Conservation (phyloP, 92 coral and sea anemone species). For the Isaurus tuberculatus region DNA sequence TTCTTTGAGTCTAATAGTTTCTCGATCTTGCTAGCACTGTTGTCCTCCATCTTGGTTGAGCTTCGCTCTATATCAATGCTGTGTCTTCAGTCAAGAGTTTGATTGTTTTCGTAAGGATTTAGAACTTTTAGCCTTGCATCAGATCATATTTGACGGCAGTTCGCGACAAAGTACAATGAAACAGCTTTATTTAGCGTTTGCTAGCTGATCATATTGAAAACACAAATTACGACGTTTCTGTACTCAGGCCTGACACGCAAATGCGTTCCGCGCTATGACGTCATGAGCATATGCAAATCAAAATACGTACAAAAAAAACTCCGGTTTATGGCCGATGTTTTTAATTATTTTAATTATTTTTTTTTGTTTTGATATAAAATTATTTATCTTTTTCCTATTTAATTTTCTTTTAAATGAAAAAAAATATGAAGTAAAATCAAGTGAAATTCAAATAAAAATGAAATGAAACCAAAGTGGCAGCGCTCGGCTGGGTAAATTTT, state of each 20-base stretch:
- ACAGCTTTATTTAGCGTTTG: not conserved
- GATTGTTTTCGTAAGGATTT: conserved; percentile 2
- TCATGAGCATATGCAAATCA: too few relatives aligned
- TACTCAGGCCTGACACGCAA: too few relatives aligned
- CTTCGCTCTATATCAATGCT: not conserved
- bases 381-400: too few relatives aligned
- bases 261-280: too few relatives aligned
- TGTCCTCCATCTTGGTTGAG: conserved; percentile 21
- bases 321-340: too few relatives aligned
- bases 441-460: not conserved
- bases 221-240: not conserved
- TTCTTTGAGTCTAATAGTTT: conserved; percentile 50
- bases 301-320: too few relatives aligned
- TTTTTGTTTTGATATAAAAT: too few relatives aligned
- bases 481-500: conserved; percentile 1
- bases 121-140: not conserved
- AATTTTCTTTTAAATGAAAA: not conserved
- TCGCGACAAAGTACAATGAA: not conserved
- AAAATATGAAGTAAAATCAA: not conserved
- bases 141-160: not conserved
- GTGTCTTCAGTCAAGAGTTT: not conserved
- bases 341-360: too few relatives aligned
- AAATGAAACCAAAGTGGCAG: conserved; percentile 6
- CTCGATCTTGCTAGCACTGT: not conserved
- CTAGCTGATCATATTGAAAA: not conserved